Percentiles rank a stretch among this genome's conserved stretches.
Conservation (phyloP, 2,888 invertebrate genomes). For the Trypoxylon attenuatum region DNA sequence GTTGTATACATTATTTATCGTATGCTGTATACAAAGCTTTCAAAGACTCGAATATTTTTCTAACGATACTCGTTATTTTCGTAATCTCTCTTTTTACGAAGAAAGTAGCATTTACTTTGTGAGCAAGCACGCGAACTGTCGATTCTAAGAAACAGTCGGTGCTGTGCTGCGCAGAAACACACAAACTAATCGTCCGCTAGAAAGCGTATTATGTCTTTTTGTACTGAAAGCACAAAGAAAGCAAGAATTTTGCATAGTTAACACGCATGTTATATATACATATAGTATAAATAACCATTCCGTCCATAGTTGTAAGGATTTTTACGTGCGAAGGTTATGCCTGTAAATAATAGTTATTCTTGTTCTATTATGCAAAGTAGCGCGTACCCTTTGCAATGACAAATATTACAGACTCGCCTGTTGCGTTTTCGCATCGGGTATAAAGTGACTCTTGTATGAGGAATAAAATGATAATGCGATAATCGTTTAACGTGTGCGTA, state of each 20-base stretch:
- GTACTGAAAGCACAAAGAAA: too few relatives aligned
- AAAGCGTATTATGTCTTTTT: conserved; percentile 18
- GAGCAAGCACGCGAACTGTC: too few relatives aligned
- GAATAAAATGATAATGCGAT: conserved; percentile 33
- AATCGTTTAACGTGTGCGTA: conserved; percentile 40
- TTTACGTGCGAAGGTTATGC: conserved; percentile 37
- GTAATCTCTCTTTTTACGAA: conserved; percentile 7
- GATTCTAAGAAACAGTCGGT: not conserved
- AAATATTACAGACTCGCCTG: conserved; percentile 32
- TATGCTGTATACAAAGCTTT: conserved; percentile 1
- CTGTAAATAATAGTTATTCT: conserved; percentile 57
- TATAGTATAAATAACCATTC: conserved; percentile 39
- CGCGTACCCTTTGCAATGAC: conserved; percentile 16
- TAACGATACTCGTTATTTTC: conserved; percentile 26
- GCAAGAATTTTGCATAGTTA: too few relatives aligned
- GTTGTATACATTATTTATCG: conserved; percentile 7
- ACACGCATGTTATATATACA: not conserved
- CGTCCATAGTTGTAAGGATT: conserved; percentile 55
- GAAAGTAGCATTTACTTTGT: conserved; percentile 19
- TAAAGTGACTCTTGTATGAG: conserved; percentile 17
- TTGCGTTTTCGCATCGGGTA: too few relatives aligned
- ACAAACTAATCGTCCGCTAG: not conserved
- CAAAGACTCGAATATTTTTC: conserved; percentile 17
- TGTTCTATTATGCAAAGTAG: conserved; percentile 26
- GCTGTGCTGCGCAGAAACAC: not conserved